These are phyloP conservation scores for Ianthella basta DNA, from an alignment of 37 sponge, comb jelly and placozoan genomes.

Conservation along the genomic window DNA sequence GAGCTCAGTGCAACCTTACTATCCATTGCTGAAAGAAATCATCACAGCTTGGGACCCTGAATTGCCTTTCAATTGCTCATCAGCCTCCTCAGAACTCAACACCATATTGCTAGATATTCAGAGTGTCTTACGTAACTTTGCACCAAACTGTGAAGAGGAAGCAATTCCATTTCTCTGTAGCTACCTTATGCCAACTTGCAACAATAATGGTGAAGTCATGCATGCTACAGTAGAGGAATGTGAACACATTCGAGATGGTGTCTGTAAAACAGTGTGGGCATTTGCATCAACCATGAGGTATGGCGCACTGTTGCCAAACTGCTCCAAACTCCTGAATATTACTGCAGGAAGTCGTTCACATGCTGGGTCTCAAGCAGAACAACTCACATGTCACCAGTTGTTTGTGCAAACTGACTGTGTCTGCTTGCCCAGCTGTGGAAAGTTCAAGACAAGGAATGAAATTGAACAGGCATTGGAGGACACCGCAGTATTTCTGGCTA, in stretches of 20 bases:
- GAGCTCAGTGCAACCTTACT: too few relatives aligned
- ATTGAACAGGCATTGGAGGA: conserved; percentile 5
- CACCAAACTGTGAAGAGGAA: background rate
- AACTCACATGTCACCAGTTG: background rate
- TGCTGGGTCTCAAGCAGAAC: background rate
- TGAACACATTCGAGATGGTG: background rate
- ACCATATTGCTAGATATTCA: too few relatives aligned
- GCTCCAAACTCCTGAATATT: background rate
- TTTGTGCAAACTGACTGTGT: conserved; percentile 1
- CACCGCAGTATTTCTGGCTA: background rate
- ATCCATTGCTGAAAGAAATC: too few relatives aligned
- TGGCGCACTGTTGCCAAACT: background rate
- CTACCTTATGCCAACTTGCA: background rate
- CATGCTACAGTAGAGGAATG: background rate
- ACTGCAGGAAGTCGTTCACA: background rate
- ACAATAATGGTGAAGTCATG: background rate
- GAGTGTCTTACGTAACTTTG: too few relatives aligned
- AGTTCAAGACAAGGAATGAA: conserved; percentile 4
- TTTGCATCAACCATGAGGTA: background rate
- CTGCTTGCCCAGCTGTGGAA: conserved; percentile 16
- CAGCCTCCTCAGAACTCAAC: too few relatives aligned
- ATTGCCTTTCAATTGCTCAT: too few relatives aligned
- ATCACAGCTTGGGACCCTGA: too few relatives aligned
- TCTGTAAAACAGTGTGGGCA: background rate
- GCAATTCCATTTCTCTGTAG: conserved; percentile 2